A percentile compares a stretch with the other conserved stretches of the same genome.
Evolutionary conservation across 2,888 invertebrate genomes (phyloP).

Genomic region (Torymus tubicola): DNA sequence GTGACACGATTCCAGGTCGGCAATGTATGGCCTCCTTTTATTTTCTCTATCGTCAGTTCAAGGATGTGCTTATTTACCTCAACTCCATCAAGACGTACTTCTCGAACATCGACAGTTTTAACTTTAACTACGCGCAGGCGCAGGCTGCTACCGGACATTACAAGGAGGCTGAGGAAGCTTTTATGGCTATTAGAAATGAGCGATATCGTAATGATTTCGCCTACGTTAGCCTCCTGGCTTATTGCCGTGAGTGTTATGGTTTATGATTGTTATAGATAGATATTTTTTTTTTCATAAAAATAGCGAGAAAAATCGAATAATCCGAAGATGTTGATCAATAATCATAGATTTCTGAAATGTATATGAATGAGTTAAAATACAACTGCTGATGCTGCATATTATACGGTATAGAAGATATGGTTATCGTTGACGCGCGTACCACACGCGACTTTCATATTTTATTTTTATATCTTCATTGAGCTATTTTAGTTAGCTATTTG

Average conservation of each 20-base stretch:
- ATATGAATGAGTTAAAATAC: no score
- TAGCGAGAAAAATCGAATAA: no score
- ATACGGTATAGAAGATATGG: no score
- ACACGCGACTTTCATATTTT: no score
- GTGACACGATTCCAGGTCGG: conserved; percentile 97
- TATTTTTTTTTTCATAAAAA: no score
- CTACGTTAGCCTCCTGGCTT: conserved; percentile 90
- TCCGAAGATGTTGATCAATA: no score
- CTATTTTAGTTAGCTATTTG: no score
- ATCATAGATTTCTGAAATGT: no score
- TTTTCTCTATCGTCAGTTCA: conserved; percentile 95
- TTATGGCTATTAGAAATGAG: conserved; percentile 90
- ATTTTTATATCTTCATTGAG: no score
- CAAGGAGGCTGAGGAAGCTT: conserved; percentile 95
- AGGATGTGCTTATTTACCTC: conserved; percentile 96
- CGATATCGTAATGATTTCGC: conserved; percentile 89
- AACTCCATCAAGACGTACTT: conserved; percentile 98
- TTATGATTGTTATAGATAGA: no score
- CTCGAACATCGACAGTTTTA: conserved; percentile 87
- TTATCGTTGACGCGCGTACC: no score
- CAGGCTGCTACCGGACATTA: conserved; percentile 95
- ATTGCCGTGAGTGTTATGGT: conserved; percentile 83
- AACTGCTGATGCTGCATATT: no score
- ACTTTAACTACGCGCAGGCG: conserved; percentile 90
- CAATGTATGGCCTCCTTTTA: conserved; percentile 99